Evolutionary conservation across 2,113 vertebrate species (phyloP), one percentile per base, ranked within the genome.

Genomic region (Emydura subglobosa): DNA sequence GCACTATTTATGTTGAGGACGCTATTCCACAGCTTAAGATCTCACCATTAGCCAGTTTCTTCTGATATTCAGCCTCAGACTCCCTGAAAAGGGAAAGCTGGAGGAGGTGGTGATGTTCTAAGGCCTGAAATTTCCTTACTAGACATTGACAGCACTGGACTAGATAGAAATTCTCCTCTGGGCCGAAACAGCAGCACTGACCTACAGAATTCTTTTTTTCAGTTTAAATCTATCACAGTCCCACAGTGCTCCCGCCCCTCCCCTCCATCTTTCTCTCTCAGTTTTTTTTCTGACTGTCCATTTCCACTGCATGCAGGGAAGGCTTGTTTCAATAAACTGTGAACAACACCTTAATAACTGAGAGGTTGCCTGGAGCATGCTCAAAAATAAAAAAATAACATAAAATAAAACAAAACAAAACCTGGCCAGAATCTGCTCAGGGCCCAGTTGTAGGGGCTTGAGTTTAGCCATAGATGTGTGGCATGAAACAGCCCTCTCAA

Each of bases 301-400:
- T 92, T 97, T 96, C 78, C 88, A 81, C 6, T n/a, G 61, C 90
- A 80, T 94, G 85, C 92, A 82, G 94, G 86, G 84, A 92, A 27
- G 7, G 44, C 0, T 1, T 65, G 53, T 93, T 97, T 97, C 93
- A 96, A 95, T 95, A 96, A 97, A 95, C 95, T n/a, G 94, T 81
- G 86, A 97, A 96, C 81, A 88, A 0, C 3, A 68, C 84, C 93
- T 92, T 85, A 94, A 88, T 95, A 96, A 91, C 86, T 83, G 87
- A 94, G 90, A 95, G 14, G 61, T 25, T 85, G 87, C 96, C 96
- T 87, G n/a, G 14, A 54, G 94, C 89, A 86, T n/a, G 2, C 92
- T 94, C 80, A 68, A 91, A 95, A 14, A 29, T 14, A 53, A 53
- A 53, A 21, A 39, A n/a, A 53, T 53, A 53, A 53, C 14, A 53